A percentile compares a stretch with the other conserved stretches of the same genome.
phyloP scores from a whole-genome alignment of 2,797 vertebrate genomes.

The Tokudaia muenninki region DNA sequence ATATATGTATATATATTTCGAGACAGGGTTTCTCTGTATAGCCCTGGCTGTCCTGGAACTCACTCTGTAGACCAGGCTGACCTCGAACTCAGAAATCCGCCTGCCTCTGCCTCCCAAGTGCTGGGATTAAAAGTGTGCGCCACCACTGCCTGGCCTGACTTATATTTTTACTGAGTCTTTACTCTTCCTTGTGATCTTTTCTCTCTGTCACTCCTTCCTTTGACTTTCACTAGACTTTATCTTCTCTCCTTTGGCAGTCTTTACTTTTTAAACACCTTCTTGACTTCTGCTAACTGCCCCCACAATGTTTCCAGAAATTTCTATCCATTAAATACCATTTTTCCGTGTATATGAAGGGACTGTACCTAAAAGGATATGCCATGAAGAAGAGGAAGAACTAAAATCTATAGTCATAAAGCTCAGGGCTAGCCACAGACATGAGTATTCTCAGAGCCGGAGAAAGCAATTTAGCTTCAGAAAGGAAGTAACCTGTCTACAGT shows the following conservation, averaged over 20 bases:
- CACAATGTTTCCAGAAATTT: conserved; percentile 45
- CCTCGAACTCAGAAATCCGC: too few species aligned
- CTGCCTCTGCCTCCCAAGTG: too few species aligned
- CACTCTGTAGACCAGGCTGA: too few species aligned
- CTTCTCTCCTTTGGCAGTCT: conserved; percentile 32
- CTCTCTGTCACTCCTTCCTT: not conserved
- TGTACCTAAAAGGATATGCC: conserved; percentile 31
- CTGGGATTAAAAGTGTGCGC: too few species aligned
- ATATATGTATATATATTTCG: not conserved
- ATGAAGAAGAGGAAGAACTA: conserved; percentile 35
- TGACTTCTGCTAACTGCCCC: conserved; percentile 47
- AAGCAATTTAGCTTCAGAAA: conserved; percentile 33
- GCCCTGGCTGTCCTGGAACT: too few species aligned
- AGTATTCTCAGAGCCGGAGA: not conserved
- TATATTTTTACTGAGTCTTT: not conserved
- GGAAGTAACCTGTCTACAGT: not conserved
- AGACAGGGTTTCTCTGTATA: too few species aligned
- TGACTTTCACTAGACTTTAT: conserved; percentile 48
- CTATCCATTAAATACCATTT: not conserved
- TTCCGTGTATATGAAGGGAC: conserved; percentile 39
- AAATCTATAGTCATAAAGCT: conserved; percentile 16
- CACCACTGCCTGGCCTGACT: not conserved
- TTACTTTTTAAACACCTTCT: conserved; percentile 40
- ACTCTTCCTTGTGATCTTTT: conserved; percentile 25
- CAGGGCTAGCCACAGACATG: conserved; percentile 13